Percentiles rank a stretch among this genome's conserved stretches.
phyloP scores from a whole-genome alignment of 2,797 vertebrate species.

The Brachyalestes nurse region DNA sequence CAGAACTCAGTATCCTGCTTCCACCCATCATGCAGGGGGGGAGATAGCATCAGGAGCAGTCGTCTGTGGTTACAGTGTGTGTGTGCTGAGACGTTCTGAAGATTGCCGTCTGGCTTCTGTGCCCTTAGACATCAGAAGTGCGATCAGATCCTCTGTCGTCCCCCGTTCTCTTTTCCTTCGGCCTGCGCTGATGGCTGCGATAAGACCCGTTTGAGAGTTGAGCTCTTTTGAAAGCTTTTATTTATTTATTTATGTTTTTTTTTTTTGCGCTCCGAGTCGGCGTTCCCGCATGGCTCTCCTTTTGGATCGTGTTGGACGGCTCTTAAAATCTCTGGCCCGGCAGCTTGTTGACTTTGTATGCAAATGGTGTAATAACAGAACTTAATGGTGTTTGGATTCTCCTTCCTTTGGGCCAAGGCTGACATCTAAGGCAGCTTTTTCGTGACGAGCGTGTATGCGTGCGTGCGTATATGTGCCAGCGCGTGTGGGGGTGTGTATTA shows the following conservation, averaged over 20 bases:
- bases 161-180: conserved; percentile 16
- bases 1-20: conserved; percentile 2
- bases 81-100: conserved; percentile 14
- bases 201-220: conserved; percentile 33
- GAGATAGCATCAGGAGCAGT: conserved; percentile 25
- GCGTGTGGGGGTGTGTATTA: conserved; percentile 53
- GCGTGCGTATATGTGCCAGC: conserved; percentile 25
- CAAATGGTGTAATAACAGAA: conserved; percentile 49
- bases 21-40: background rate
- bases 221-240: background rate
- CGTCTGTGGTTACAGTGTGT: conserved; percentile 34
- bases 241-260: no score
- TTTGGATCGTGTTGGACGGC: conserved; percentile 41
- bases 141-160: conserved; percentile 32
- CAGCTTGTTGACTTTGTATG: conserved; percentile 52
- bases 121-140: conserved; percentile 33
- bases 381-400: conserved; percentile 43
- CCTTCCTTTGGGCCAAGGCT: conserved; percentile 8
- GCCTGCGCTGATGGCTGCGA: conserved; percentile 44
- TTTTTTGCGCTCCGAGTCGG: conserved; percentile 28
- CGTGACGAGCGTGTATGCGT: conserved; percentile 26
- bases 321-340: conserved; percentile 31
- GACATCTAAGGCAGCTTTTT: conserved; percentile 41
- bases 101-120: conserved; percentile 30
- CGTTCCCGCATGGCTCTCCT: conserved; percentile 24